These are phyloP conservation scores for Acanthurus tractus DNA, from an alignment of 2,797 vertebrate genomes.

Conservation along the genomic window DNA sequence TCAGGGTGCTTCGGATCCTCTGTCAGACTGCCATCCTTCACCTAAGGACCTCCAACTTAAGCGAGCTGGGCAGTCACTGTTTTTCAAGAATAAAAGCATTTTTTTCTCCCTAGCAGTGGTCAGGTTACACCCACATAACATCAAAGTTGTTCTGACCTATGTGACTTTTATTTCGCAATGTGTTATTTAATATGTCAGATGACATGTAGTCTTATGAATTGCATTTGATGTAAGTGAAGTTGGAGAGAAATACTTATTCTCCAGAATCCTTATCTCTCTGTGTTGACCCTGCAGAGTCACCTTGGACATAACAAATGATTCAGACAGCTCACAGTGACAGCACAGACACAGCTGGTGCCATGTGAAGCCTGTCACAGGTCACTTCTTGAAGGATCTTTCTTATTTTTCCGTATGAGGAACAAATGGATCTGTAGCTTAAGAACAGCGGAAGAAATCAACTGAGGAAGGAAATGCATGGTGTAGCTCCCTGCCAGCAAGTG, in stretches of 20 bases:
- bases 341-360: slow-evolving; percentile 15
- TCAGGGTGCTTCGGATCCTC: too few species aligned
- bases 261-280: slow-evolving; percentile 12
- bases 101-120: not conserved
- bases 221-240: slow-evolving; percentile 29
- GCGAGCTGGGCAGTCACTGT: too few species aligned
- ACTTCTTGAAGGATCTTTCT: slow-evolving; percentile 37
- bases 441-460: slow-evolving; percentile 20
- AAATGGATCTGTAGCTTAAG: slow-evolving; percentile 5
- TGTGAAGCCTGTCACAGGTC: slow-evolving; percentile 34
- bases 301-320: slow-evolving; percentile 47
- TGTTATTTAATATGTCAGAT: slow-evolving; percentile 18
- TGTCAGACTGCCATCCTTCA: too few species aligned
- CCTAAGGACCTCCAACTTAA: too few species aligned
- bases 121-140: not conserved
- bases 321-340: slow-evolving; percentile 10
- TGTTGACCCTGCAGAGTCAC: slow-evolving; percentile 40
- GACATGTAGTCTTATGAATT: slow-evolving; percentile 18
- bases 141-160: slow-evolving; percentile 11
- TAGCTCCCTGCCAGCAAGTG: not conserved
- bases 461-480: slow-evolving; percentile 17
- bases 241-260: slow-evolving; percentile 18
- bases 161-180: slow-evolving; percentile 10
- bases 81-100: not conserved
- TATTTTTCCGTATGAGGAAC: slow-evolving; percentile 1